Conservation (phyloP, 2,797 vertebrate species). For the Pogonophryne albipinna region DNA sequence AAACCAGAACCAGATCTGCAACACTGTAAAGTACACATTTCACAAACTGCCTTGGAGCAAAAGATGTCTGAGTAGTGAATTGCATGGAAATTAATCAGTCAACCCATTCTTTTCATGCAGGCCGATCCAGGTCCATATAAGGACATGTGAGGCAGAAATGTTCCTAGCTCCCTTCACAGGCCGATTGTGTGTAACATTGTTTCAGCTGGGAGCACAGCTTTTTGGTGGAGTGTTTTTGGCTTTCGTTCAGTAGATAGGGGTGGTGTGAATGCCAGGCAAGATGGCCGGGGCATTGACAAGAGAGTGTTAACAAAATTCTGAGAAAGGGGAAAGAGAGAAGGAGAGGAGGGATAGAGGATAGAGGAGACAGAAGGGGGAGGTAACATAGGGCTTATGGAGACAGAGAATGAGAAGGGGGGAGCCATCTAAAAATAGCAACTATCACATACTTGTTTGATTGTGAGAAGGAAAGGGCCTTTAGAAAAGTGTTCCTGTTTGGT, state of each 20-base stretch:
- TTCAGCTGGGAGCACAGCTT: slow-evolving; percentile 50
- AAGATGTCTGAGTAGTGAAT: slow-evolving; percentile 29
- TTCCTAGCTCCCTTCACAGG: slow-evolving; percentile 61
- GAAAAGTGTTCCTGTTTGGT: slow-evolving; percentile 69
- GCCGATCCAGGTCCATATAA: slow-evolving; percentile 75
- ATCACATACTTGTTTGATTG: slow-evolving; percentile 84
- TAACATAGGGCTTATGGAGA: slow-evolving; percentile 21
- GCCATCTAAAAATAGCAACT: slow-evolving; percentile 80
- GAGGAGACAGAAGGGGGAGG: slow-evolving; percentile 22
- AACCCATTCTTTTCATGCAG: slow-evolving; percentile 64
- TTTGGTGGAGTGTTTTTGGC: slow-evolving; percentile 26
- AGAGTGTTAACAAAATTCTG: slow-evolving; percentile 32
- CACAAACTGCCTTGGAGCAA: slow-evolving; percentile 16
- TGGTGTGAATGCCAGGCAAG: slow-evolving; percentile 25
- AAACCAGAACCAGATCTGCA: slow-evolving; percentile 11
- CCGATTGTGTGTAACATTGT: slow-evolving; percentile 61
- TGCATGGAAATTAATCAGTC: slow-evolving; percentile 54
- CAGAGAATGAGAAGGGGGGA: slow-evolving; percentile 31
- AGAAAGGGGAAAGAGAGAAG: slow-evolving; percentile 2
- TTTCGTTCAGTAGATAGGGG: slow-evolving; percentile 11
- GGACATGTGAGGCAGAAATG: slow-evolving; percentile 70
- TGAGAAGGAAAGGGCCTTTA: slow-evolving; percentile 76
- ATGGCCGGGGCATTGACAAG: slow-evolving; percentile 8
- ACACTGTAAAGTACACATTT: slow-evolving; percentile 10
- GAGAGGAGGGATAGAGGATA: not conserved